Conservation (phyloP, 2,797 vertebrate genomes). For the Valencia hispanica region DNA sequence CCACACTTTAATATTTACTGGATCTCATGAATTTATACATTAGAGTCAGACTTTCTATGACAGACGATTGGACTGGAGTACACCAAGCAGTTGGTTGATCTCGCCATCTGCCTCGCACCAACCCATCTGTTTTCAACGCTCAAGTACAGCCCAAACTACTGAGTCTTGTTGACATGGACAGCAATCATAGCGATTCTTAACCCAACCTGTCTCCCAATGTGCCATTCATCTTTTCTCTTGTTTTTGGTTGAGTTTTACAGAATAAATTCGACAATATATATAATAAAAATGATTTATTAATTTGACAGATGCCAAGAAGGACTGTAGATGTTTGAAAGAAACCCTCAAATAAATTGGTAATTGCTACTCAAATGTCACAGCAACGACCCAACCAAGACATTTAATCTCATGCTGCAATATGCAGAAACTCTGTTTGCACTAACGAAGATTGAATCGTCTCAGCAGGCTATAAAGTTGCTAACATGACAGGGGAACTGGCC, state of each 20-base stretch:
- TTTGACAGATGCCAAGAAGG: neutral
- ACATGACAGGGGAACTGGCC: neutral
- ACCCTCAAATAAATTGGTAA: fast-evolving
- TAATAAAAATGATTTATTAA: neutral
- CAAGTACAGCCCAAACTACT: neutral
- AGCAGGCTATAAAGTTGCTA: neutral
- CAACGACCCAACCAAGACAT: neutral
- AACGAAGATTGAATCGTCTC: neutral
- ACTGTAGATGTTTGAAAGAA: neutral
- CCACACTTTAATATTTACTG: neutral
- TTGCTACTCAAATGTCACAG: neutral
- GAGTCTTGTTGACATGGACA: slow-evolving; percentile 1
- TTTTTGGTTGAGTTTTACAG: neutral
- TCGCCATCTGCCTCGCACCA: slow-evolving; percentile 11
- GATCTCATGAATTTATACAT: slow-evolving; percentile 3
- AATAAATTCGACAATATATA: neutral
- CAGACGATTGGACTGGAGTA: neutral
- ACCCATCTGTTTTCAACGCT: slow-evolving; percentile 13
- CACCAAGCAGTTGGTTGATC: neutral
- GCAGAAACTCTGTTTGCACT: neutral
- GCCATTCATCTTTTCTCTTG: too few species aligned
- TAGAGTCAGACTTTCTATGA: slow-evolving; percentile 12
- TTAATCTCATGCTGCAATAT: neutral
- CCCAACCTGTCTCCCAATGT: neutral
- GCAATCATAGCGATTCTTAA: neutral